Evolutionary conservation across 2,888 invertebrate species (phyloP).

Genomic region (Ypsolopha scabrella): DNA sequence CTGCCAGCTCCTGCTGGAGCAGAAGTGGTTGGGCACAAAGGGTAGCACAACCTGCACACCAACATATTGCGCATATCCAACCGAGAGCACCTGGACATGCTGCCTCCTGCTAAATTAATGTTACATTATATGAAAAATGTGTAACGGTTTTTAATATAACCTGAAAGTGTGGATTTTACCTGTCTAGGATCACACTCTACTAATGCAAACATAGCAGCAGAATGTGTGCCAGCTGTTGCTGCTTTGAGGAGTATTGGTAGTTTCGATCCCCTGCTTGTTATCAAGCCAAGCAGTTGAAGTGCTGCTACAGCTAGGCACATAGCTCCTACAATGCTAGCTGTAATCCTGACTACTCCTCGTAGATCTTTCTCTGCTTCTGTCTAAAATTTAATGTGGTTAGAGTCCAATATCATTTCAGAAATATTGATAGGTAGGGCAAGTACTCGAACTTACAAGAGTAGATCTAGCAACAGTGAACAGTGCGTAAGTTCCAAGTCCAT

Average conservation of each 20-base stretch:
- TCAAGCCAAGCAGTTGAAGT: slow-evolving; percentile 40
- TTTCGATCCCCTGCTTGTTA: slow-evolving; percentile 30
- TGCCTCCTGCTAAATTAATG: slow-evolving; percentile 25
- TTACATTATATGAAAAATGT: not conserved
- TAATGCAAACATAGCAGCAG: slow-evolving; percentile 27
- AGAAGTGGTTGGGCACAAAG: slow-evolving; percentile 78
- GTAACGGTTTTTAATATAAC: not conserved
- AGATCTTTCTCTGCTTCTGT: slow-evolving; percentile 52
- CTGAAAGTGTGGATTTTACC: slow-evolving; percentile 17
- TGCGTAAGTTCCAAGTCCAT: slow-evolving; percentile 47
- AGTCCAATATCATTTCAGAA: not conserved
- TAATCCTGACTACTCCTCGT: slow-evolving; percentile 47
- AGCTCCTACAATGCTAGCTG: slow-evolving; percentile 45
- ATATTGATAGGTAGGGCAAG: not conserved
- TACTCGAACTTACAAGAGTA: slow-evolving; percentile 35
- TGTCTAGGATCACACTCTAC: slow-evolving; percentile 53
- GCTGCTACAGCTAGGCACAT: slow-evolving; percentile 50
- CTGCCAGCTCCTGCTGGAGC: slow-evolving; percentile 77
- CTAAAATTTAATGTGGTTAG: slow-evolving; percentile 17
- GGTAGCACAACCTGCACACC: slow-evolving; percentile 75
- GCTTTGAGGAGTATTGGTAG: slow-evolving; percentile 42
- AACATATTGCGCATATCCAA: slow-evolving; percentile 78
- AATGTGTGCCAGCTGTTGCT: not conserved
- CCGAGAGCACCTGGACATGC: slow-evolving; percentile 71
- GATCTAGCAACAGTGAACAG: slow-evolving; percentile 47